Conservation (phyloP, 2,797 vertebrate species). For the Muscicapa comitata region DNA sequence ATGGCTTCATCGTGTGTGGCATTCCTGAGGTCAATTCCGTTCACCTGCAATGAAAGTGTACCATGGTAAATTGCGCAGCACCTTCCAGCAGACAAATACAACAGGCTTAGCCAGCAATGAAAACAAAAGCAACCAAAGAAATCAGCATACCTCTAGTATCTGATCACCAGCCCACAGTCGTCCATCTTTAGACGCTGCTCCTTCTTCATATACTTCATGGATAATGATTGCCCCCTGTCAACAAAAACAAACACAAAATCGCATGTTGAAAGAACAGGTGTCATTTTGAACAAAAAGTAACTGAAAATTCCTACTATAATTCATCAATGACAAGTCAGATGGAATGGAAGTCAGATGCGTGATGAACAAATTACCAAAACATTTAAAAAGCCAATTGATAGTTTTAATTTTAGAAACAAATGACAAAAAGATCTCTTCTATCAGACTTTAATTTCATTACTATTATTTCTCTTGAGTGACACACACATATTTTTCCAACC, state of each 20-base stretch:
- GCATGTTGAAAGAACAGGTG: background rate
- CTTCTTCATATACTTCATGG: conserved; percentile 97
- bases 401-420: background rate
- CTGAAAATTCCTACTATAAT: background rate
- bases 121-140: background rate
- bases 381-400: background rate
- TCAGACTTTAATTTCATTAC: background rate
- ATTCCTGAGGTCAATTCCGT: conserved; percentile 87
- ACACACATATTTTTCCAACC: conserved; percentile 1
- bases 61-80: background rate
- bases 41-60: conserved; percentile 79
- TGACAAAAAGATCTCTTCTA: background rate
- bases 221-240: conserved; percentile 93
- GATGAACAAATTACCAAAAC: background rate
- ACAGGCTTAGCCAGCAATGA: background rate
- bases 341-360: background rate
- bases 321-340: background rate
- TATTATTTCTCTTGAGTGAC: background rate
- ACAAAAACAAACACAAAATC: background rate
- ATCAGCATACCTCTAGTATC: conserved; percentile 87
- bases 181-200: conserved; percentile 95
- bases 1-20: conserved; percentile 96
- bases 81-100: background rate
- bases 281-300: background rate
- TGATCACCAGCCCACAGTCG: conserved; percentile 97